These are phyloP conservation scores for Capreolus pygargus DNA, from an alignment of 2,113 vertebrate species.

Conservation along the genomic window DNA sequence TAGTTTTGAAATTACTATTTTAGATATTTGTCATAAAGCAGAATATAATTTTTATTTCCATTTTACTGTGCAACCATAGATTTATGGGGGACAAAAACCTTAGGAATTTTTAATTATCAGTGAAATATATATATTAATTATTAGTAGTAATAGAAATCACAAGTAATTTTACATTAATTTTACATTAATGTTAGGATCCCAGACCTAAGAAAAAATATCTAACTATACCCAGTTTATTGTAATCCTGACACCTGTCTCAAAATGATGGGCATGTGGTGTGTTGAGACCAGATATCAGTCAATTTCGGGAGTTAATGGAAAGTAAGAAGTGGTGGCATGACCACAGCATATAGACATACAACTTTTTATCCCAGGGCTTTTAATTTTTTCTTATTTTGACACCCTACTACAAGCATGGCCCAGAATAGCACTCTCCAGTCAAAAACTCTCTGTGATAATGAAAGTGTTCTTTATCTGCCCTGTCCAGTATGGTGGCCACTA, in stretches of 20 bases:
- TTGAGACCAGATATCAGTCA: background rate
- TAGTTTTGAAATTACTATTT: background rate
- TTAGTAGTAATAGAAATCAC: background rate
- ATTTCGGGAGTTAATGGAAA: background rate
- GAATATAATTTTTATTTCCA: background rate
- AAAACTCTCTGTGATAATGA: background rate
- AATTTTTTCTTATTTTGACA: background rate
- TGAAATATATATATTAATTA: background rate
- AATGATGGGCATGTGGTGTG: background rate
- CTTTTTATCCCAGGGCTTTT: background rate
- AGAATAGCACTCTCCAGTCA: background rate
- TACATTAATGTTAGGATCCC: background rate
- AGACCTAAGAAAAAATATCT: background rate
- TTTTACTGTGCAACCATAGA: background rate
- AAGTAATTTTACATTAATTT: slow-evolving; percentile 21
- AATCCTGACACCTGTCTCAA: background rate
- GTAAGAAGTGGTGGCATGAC: background rate
- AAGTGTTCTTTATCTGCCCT: background rate
- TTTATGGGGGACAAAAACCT: background rate
- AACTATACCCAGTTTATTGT: background rate
- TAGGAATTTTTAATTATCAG: background rate
- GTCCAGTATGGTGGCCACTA: background rate
- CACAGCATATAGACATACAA: background rate
- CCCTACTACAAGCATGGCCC: background rate
- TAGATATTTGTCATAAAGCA: background rate